Evolutionary conservation across 2,113 vertebrate genomes (phyloP).

Genomic region (Bos javanicus): DNA sequence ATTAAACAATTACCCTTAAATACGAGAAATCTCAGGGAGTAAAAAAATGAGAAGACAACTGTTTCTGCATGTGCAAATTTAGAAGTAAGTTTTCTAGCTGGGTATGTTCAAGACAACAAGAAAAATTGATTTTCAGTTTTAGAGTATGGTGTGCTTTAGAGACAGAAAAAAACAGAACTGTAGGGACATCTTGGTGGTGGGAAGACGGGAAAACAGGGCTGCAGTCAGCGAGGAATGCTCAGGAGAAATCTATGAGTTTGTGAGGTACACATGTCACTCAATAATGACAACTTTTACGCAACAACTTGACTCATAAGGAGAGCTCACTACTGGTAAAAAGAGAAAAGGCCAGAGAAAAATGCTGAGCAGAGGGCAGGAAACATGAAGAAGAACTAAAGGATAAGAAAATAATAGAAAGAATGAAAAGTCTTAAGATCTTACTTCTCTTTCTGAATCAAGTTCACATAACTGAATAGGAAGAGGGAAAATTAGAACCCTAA

Average conservation of each 20-base stretch:
- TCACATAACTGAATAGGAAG: not conserved
- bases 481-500: not conserved
- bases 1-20: not conserved
- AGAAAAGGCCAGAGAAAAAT: not conserved
- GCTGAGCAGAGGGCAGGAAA: not conserved
- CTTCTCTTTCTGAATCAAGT: not conserved
- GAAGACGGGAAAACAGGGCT: not conserved
- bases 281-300: not conserved
- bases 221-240: not conserved
- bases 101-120: not conserved
- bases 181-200: not conserved
- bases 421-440: not conserved
- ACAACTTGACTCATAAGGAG: not conserved
- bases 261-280: not conserved
- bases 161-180: not conserved
- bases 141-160: not conserved
- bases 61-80: not conserved
- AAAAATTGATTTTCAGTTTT: constrained; percentile 7
- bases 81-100: not conserved
- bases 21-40: not conserved
- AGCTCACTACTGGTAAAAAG: not conserved
- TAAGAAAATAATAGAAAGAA: not conserved
- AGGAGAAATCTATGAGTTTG: not conserved
- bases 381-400: not conserved
- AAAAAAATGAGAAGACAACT: not conserved